A percentile compares a stretch with the other conserved stretches of the same genome.
These are phyloP conservation scores for Eurystomus glaucurus DNA, from an alignment of 2,797 vertebrate species.

Conservation along the genomic window DNA sequence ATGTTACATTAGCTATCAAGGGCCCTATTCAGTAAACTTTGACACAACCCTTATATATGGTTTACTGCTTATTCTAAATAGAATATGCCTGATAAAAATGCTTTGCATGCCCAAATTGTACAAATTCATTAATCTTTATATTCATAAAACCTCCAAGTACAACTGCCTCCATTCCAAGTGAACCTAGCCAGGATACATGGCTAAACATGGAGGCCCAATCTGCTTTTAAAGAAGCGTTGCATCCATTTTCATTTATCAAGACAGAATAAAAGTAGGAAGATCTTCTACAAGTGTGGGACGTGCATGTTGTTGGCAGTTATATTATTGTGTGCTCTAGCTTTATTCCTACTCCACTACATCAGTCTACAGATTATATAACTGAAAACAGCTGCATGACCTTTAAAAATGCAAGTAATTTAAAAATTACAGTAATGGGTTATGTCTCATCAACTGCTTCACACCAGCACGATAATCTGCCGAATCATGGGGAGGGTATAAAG, in stretches of 20 bases:
- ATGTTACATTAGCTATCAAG: conserved; percentile 82
- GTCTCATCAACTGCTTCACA: not conserved
- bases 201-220: not conserved
- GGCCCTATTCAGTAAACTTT: conserved; percentile 85
- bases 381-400: conserved; percentile 25
- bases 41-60: conserved; percentile 80
- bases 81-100: conserved; percentile 76
- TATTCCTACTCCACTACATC: not conserved
- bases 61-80: conserved; percentile 80
- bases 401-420: conserved; percentile 31
- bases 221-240: not conserved
- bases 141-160: conserved; percentile 58
- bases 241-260: not conserved
- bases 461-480: not conserved
- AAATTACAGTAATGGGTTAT: not conserved
- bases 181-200: not conserved
- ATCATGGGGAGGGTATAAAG: not conserved
- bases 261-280: not conserved
- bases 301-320: not conserved
- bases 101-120: conserved; percentile 80
- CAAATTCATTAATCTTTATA: conserved; percentile 76
- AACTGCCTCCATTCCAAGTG: conserved; percentile 21
- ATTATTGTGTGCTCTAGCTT: not conserved
- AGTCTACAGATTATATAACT: not conserved
- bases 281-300: not conserved